Conservation (phyloP, 2,113 vertebrate species). For the Accipiter cooperii region DNA sequence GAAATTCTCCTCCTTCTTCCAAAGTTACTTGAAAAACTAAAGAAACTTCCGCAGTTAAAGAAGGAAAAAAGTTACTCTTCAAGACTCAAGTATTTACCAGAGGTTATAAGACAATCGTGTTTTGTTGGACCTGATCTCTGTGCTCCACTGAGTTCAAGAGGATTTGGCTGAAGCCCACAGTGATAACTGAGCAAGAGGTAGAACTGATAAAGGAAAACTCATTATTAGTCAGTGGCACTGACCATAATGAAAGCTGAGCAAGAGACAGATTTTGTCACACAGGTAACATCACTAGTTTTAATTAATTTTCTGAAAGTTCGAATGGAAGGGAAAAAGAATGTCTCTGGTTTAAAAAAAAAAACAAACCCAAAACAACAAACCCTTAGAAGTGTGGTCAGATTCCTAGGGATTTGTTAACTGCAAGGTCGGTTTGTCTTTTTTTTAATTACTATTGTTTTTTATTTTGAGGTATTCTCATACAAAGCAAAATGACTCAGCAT, state of each 20-base stretch:
- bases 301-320: background rate
- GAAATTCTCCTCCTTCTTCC: background rate
- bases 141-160: background rate
- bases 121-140: background rate
- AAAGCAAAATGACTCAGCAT: background rate
- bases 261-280: background rate
- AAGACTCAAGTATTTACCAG: background rate
- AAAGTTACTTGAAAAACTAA: background rate
- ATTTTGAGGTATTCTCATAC: background rate
- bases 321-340: background rate
- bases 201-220: background rate
- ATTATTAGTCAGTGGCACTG: background rate
- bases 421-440: background rate
- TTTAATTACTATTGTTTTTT: background rate
- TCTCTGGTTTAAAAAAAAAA: background rate
- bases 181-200: background rate
- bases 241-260: background rate
- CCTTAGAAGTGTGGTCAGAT: background rate
- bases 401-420: background rate
- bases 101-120: background rate
- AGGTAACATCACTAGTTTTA: background rate
- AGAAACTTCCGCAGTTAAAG: background rate
- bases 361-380: background rate
- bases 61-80: background rate
- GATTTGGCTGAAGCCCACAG: background rate